phyloP scores from a whole-genome alignment of 2,797 vertebrate genomes.

The Coracias cyanogaster region DNA sequence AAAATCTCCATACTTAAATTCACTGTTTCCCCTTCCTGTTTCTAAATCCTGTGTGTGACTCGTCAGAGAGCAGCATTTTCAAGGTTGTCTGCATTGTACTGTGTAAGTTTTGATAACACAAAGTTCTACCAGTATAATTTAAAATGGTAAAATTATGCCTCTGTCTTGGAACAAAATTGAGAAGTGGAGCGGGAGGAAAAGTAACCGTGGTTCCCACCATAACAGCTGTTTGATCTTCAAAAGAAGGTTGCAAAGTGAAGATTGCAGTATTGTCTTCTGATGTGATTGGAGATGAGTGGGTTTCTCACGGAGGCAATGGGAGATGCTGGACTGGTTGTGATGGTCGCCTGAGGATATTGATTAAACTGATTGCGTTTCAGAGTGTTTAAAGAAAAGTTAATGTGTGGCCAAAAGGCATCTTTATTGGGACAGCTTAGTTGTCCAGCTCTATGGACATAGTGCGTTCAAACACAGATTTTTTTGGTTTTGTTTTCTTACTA shows the following conservation, averaged over 20 bases:
- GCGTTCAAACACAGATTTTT: not conserved
- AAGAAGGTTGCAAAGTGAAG: not conserved
- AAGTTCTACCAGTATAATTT: not conserved
- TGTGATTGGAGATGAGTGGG: not conserved
- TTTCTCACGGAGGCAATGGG: not conserved
- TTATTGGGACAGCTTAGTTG: not conserved
- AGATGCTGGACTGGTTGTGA: not conserved
- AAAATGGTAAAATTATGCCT: not conserved
- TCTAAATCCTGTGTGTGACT: not conserved
- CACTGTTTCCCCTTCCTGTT: slow-evolving; percentile 31
- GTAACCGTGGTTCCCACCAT: not conserved
- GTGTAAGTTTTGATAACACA: not conserved
- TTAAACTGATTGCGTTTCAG: not conserved
- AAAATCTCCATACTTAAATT: not conserved
- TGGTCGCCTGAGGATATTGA: not conserved
- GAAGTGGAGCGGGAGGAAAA: not conserved
- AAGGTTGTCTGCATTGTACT: not conserved
- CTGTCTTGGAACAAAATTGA: not conserved
- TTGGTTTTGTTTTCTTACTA: not conserved
- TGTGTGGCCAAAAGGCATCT: not conserved
- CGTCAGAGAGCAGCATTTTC: slow-evolving; percentile 10
- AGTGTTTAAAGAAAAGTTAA: slow-evolving; percentile 8
- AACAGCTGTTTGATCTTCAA: not conserved
- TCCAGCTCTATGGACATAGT: not conserved
- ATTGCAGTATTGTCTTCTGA: not conserved